Percentiles rank a stretch among this genome's conserved stretches.
Evolutionary conservation across 2,888 invertebrate species (phyloP).

Genomic region (Malthinus seriepunctatus): DNA sequence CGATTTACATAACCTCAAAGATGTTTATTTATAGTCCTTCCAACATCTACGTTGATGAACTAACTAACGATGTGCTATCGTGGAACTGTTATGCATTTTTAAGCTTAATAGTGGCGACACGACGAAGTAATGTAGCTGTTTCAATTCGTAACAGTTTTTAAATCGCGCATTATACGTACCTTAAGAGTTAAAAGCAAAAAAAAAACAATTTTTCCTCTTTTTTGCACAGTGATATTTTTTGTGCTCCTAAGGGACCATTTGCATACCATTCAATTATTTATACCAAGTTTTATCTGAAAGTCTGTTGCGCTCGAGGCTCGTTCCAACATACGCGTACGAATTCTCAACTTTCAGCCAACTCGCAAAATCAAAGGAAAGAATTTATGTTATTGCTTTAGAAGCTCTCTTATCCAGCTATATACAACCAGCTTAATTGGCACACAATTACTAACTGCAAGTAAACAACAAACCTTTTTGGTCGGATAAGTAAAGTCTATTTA

Average conservation of each 20-base stretch:
- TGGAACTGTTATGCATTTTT: too few species aligned
- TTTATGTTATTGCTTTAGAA: slow-evolving; percentile 31
- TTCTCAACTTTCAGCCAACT: slow-evolving; percentile 21
- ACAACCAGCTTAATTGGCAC: slow-evolving; percentile 24
- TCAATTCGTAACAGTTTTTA: too few species aligned
- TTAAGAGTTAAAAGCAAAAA: too few species aligned
- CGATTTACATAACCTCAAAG: too few species aligned
- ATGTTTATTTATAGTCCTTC: too few species aligned
- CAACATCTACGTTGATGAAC: too few species aligned
- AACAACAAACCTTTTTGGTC: slow-evolving; percentile 12
- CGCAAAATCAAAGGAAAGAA: slow-evolving; percentile 32
- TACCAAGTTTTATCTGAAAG: slow-evolving; percentile 32
- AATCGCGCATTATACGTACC: too few species aligned
- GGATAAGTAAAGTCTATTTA: slow-evolving; percentile 3
- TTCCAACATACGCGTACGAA: slow-evolving; percentile 17
- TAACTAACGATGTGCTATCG: too few species aligned
- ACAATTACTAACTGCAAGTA: slow-evolving; percentile 22
- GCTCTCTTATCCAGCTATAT: background rate
- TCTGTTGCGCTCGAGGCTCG: slow-evolving; percentile 22
- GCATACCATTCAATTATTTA: slow-evolving; percentile 38
- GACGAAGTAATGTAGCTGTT: too few species aligned
- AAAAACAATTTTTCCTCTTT: too few species aligned
- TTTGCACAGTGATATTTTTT: background rate
- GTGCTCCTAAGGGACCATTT: slow-evolving; percentile 19
- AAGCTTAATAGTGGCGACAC: too few species aligned